These are phyloP conservation scores for Microtus ochrogaster DNA, from an alignment of 2,113 vertebrate genomes.

Conservation along the genomic window DNA sequence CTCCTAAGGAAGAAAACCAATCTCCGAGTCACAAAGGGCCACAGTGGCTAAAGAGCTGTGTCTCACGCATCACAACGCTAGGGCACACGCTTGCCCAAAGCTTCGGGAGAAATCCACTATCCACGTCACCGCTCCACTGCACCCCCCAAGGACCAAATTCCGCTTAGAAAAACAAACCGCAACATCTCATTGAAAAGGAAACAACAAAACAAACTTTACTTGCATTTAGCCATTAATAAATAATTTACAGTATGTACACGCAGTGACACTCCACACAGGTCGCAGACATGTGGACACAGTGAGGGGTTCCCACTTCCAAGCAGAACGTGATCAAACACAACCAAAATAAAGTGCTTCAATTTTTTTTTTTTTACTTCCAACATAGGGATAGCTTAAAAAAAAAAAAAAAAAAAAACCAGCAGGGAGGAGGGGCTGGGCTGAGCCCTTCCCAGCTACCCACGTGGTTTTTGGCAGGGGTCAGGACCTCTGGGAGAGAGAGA, in stretches of 20 bases:
- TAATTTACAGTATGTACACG: slow-evolving; percentile 99
- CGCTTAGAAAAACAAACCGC: slow-evolving; percentile 43
- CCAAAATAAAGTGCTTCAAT: slow-evolving; percentile 91
- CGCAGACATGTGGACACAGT: slow-evolving; percentile 83
- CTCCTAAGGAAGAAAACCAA: not conserved
- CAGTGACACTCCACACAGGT: slow-evolving; percentile 86
- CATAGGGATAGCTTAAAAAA: slow-evolving; percentile 75
- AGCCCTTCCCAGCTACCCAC: not conserved
- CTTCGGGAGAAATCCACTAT: rapidly evolving
- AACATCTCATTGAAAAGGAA: slow-evolving; percentile 72
- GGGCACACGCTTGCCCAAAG: rapidly evolving
- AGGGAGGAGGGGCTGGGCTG: not conserved
- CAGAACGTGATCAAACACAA: slow-evolving; percentile 86
- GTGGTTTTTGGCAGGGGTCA: not conserved
- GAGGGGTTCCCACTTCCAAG: slow-evolving; percentile 82
- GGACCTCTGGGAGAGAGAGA: slow-evolving; percentile 69
- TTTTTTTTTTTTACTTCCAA: slow-evolving; percentile 84
- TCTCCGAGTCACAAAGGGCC: not conserved
- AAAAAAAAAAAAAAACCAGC: not conserved
- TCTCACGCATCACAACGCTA: rapidly evolving
- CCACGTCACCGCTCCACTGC: not conserved
- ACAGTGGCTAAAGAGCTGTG: rapidly evolving
- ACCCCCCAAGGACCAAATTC: not conserved
- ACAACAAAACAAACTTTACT: slow-evolving; percentile 89
- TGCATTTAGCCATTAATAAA: slow-evolving; percentile 94